phyloP scores from a whole-genome alignment of 2,888 invertebrate genomes.

The Drosophila diplacantha region DNA sequence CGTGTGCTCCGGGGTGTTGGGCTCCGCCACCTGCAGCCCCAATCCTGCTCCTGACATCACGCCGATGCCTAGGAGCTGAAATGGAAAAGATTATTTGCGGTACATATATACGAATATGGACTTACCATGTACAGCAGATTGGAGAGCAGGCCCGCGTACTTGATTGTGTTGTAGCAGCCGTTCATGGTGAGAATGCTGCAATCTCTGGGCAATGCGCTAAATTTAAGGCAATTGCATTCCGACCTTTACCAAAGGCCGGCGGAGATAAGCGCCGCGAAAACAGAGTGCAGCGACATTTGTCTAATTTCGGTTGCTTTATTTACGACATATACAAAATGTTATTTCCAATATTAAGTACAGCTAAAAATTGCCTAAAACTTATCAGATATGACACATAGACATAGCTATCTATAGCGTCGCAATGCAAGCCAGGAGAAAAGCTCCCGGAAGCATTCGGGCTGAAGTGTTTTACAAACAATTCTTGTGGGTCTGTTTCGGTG shows the following conservation, averaged over 20 bases:
- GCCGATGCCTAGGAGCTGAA: slow-evolving; percentile 65
- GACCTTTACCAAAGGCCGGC: slow-evolving; percentile 18
- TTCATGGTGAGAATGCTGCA: slow-evolving; percentile 59
- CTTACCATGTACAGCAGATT: slow-evolving; percentile 71
- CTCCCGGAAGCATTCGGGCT: slow-evolving; percentile 33
- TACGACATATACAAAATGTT: slow-evolving; percentile 42
- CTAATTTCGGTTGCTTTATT: slow-evolving; percentile 41
- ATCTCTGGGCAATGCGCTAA: slow-evolving; percentile 33
- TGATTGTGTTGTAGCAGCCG: slow-evolving; percentile 64
- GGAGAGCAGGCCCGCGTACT: slow-evolving; percentile 65
- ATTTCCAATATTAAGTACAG: slow-evolving; percentile 42
- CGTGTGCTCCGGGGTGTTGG: slow-evolving; percentile 71
- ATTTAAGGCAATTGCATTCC: slow-evolving; percentile 49
- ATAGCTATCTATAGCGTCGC: slow-evolving; percentile 52
- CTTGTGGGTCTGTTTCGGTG: slow-evolving; percentile 60
- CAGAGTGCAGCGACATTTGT: slow-evolving; percentile 20
- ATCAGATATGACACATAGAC: slow-evolving; percentile 68
- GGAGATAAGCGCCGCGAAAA: slow-evolving; percentile 48
- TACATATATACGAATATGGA: background rate
- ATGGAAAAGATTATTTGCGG: background rate
- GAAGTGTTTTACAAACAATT: slow-evolving; percentile 61
- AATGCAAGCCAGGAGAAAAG: slow-evolving; percentile 38
- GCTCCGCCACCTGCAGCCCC: slow-evolving; percentile 63
- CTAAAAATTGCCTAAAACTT: slow-evolving; percentile 58
- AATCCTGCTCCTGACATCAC: slow-evolving; percentile 60